Conservation (phyloP, 2,888 invertebrate genomes). For the Xiphydria camelus region DNA sequence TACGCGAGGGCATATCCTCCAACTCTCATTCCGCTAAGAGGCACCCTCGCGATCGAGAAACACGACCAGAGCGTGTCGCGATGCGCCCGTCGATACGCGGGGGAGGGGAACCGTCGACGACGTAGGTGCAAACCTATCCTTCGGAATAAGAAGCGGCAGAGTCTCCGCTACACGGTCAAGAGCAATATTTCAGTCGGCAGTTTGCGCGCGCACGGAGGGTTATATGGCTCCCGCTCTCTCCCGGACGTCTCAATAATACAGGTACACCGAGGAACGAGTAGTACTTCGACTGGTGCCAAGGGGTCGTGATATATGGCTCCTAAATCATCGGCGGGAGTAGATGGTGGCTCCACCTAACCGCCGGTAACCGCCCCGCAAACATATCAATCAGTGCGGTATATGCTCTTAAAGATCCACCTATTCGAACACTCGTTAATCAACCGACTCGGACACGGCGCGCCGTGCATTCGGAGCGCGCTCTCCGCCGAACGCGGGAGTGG, state of each 20-base stretch:
- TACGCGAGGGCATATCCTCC: no score
- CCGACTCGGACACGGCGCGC: neutral
- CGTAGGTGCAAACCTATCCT: no score
- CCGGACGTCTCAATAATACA: slow-evolving; percentile 47
- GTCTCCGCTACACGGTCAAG: slow-evolving; percentile 4
- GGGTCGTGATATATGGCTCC: slow-evolving; percentile 55
- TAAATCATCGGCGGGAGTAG: slow-evolving; percentile 54
- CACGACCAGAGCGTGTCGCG: no score
- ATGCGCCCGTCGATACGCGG: no score
- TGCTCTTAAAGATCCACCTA: slow-evolving; percentile 40
- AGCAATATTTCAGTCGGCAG: slow-evolving; percentile 9
- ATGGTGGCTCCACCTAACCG: slow-evolving; percentile 48
- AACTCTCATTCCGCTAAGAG: no score
- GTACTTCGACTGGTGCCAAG: slow-evolving; percentile 42
- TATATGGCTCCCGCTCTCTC: slow-evolving; percentile 19
- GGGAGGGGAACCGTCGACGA: no score
- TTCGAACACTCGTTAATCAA: slow-evolving; percentile 46
- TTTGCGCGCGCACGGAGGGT: slow-evolving; percentile 5
- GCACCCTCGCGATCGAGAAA: no score
- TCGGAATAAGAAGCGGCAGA: no score
- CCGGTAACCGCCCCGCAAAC: slow-evolving; percentile 53
- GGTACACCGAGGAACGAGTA: slow-evolving; percentile 38
- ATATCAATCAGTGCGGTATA: slow-evolving; percentile 51
- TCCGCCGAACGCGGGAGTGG: no score
- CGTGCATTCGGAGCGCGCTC: neutral